Base-by-base conservation (phyloP, 2,113 vertebrate genomes). In the Erythrocebus patas region DNA sequence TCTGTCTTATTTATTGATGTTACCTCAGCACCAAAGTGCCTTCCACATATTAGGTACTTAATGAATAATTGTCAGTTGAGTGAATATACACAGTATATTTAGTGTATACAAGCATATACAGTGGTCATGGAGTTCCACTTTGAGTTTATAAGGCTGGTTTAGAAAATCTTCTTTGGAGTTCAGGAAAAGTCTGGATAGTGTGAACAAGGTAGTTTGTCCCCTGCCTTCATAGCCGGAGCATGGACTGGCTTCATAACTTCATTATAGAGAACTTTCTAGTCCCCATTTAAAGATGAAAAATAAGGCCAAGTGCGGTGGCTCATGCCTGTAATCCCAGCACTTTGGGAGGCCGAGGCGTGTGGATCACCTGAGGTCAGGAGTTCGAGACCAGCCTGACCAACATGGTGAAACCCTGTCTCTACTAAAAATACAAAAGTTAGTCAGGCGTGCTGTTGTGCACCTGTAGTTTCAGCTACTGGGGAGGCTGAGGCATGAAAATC, bases 211-310 rank as follows among this genome's bases (percentile, higher is more conserved):
- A 89, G 32, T 82, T 91, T 89, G 12, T 86, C 43, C 57, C n/a
- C 17, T 89, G 22, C 32, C 43, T 95, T 14, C 72, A 57, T 82
- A 79, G 13, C 78, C 92, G 45, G 88, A 95, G 9, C 16, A 43
- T 73, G 32, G 73, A 94, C 48, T 93, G 35, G 22, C 38, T 75
- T 93, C 20, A 32, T 89, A 82, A 92, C 38, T 61, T 96, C 45
- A 76, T 92, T 96, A 64, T 93, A 32, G 43, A 30, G 50, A 59
- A 80, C 40, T 95, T 91, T 89, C 48, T 95, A 85, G 23, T 81
- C 17, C 20, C 14, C 59, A 59, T 57, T 96, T 94, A 87, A 92
- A 96, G 95, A 18, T 91, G 43, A 85, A 86, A 96, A 95, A 81
- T 76, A 43, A 57, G 59, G 59, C 59, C 59, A 61, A 11, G 59